A percentile compares a stretch with the other conserved stretches of the same genome.
Evolutionary conservation across 1,140 invertebrate genomes (phyloP).

Genomic region (Neodiprion fabricii): DNA sequence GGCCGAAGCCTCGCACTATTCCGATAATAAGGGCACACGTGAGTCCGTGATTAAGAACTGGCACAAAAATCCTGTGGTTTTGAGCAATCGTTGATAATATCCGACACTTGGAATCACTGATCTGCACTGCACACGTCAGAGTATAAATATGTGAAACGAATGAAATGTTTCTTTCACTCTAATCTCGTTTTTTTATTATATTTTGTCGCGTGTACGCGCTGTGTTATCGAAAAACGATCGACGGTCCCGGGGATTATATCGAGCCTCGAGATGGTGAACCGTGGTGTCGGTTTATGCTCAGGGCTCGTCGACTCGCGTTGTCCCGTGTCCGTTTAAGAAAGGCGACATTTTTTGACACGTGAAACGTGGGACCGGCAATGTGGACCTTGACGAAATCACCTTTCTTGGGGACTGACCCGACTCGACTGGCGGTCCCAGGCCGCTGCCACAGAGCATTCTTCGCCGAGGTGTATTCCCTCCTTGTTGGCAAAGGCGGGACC

Average conservation of each 20-base stretch:
- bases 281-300: background rate
- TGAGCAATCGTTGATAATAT: no score
- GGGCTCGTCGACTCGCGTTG: background rate
- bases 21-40: no score
- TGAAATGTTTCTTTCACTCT: background rate
- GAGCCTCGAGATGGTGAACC: no score
- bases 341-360: constrained; percentile 12
- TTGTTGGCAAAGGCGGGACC: constrained; percentile 29
- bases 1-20: no score
- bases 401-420: constrained; percentile 55
- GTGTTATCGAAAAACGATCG: no score
- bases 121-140: no score
- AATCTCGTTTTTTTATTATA: background rate
- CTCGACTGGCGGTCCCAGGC: constrained; percentile 54
- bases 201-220: background rate
- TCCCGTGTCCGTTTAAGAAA: constrained; percentile 24
- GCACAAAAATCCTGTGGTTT: no score
- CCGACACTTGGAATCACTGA: no score
- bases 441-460: constrained; percentile 53
- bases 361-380: constrained; percentile 13
- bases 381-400: constrained; percentile 37
- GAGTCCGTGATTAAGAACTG: no score
- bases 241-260: no score
- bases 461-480: constrained; percentile 15
- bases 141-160: no score